Percentiles rank a stretch among this genome's conserved stretches.
Evolutionary conservation across 2,888 invertebrate species (phyloP).

Genomic region (Reticulitermes lucifugus): DNA sequence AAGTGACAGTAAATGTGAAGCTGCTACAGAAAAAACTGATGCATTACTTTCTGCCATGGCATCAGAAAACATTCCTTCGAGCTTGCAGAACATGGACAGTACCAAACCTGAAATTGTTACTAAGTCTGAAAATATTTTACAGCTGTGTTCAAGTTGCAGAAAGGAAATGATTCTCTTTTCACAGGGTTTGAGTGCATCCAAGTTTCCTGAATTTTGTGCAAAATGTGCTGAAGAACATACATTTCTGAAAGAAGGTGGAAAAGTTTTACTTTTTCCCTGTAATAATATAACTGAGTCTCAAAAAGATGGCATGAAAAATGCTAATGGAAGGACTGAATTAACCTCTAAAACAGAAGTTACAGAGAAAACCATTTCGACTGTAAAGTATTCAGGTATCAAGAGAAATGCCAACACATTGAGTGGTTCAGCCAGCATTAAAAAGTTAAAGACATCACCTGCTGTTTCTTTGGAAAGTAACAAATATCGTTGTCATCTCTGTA

Average conservation of each 20-base stretch:
- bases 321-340: background rate
- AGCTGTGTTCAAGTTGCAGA: background rate
- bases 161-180: background rate
- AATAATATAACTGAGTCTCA: background rate
- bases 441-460: background rate
- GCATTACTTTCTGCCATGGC: background rate
- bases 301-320: background rate
- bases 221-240: conserved; percentile 13
- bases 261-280: background rate
- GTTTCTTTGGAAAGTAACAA: conserved; percentile 5
- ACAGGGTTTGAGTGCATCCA: background rate
- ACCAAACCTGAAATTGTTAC: background rate
- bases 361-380: background rate
- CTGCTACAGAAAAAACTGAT: background rate
- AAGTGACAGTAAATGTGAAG: background rate
- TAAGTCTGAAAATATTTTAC: background rate
- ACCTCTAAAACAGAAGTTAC: background rate
- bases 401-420: conserved; percentile 3
- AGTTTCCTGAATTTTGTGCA: conserved; percentile 1
- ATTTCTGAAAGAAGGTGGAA: background rate
- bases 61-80: background rate
- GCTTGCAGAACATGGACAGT: background rate
- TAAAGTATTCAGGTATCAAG: background rate
- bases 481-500: conserved; percentile 39
- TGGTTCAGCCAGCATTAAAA: conserved; percentile 4